Evolutionary conservation across 2,797 vertebrate genomes (phyloP), one percentile per base, ranked within the genome.

Genomic region (Lycodopsis pacificus): DNA sequence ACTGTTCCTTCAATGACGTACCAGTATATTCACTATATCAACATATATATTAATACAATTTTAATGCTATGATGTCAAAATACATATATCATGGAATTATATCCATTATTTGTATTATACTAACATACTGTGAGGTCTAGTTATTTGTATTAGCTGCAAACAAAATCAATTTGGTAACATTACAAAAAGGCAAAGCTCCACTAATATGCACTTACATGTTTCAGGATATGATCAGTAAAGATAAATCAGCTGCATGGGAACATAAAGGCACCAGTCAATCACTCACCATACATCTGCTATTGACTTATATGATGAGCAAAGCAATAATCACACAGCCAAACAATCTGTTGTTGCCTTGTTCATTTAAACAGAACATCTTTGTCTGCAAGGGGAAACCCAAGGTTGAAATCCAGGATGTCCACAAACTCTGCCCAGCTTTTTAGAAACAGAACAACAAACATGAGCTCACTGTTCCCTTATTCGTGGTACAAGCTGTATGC

Each of bases 271-370:
- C 15, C 7, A 25, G 38, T 56, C 38, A 30, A 11, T 49, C 51
- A 44, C 30, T 19, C 15, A 51, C 30, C 20, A 46, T 42, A 68
- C 22, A 73, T 73, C n/a, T 54, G 30, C 54, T 54, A 30, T 34
- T 40, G 46, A 61, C 54, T 63, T 44, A 17, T 44, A n/a, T 56
- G 49, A 48, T 1, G 32, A 40, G 19, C 48, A 62, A 76, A 71
- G 65, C 20, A 64, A 13, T 17, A 20, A 44, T 70, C 40, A 2
- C 0, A 4, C 4, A 48, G 20, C 53, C 7, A 0, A 58, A 58
- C 30, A 58, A 53, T 27, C 20, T 51, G 48, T 7, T 69, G 32
- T 3, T 61, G 53, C 54, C 34, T 4, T 56, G 15, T 5, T 61
- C 3, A 46, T 14, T 54, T 38, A 44, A 44, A 1, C 19, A 46